Evolutionary conservation across 2,888 invertebrate species (phyloP), one percentile per base, ranked within the genome.

Genomic region (Automeris io): DNA sequence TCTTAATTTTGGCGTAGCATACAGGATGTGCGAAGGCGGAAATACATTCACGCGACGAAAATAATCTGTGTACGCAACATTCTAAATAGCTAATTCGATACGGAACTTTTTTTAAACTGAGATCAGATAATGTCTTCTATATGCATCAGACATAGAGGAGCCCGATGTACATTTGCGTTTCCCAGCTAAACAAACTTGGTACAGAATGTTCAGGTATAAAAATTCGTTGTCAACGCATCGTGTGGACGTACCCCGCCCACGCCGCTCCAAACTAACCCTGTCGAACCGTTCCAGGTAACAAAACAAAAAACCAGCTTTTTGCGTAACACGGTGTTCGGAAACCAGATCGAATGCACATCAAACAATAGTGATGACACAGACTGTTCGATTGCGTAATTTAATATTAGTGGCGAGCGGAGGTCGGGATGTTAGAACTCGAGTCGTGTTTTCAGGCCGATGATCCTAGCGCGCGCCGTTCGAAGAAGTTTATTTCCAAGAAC

Each of bases 131-230:
- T n/a, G 68, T 63, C 60, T 60, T 45, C 45, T 41, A 54, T 56
- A 51, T 56, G 51, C 55, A 60, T 63, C 69, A 83, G 85, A 85
- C 83, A 64, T 51, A 32, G 40, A 55, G 85, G 83, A 70, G 79
- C 80, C 82, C 29, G 54, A 52, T 48, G 53, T 56, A 47, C n/a
- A 46, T 43, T 43, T 42, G 40, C 40, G 40, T 33, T 47, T 49
- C 34, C 35, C 45, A 44, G 42, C 39, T 59, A 61, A 55, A 61
- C 59, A 54, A 68, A 74, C 78, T 79, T 76, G 77, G 73, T 79
- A 79, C 81, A 85, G 67, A 79, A 45, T 43, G n/a, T 53, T 65
- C 83, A 86, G 85, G 85, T 83, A 85, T 63, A 81, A 75, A 75
- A 16, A 68, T 51, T 69, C 70, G 67, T 73, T 66, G 62, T 61